phyloP scores from a whole-genome alignment of 2,113 vertebrate species.

The Cryptotis parvus region DNA sequence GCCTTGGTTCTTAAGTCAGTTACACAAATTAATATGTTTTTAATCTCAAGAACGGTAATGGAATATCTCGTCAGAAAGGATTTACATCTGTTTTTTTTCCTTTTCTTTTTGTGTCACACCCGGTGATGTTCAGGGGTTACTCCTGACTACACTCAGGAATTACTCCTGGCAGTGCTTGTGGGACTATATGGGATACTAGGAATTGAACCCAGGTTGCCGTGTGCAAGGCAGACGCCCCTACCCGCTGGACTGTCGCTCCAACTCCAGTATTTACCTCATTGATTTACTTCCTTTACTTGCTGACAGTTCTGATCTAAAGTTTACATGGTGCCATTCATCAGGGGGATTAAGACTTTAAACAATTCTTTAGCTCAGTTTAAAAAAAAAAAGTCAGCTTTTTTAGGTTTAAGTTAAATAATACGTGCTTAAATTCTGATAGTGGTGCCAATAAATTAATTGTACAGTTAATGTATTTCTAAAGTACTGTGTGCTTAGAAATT shows the following conservation, averaged over 20 bases:
- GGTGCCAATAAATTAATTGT: slow-evolving; percentile 5
- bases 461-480: neutral
- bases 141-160: too few relatives aligned
- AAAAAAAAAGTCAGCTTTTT: slow-evolving; percentile 13
- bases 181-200: too few relatives aligned
- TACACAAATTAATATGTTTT: slow-evolving; percentile 1
- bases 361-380: neutral
- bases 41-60: slow-evolving; percentile 30
- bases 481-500: too few relatives aligned
- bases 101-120: too few relatives aligned
- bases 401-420: neutral
- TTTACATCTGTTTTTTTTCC: too few relatives aligned
- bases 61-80: neutral
- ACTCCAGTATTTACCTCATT: neutral
- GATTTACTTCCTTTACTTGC: neutral
- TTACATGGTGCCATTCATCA: neutral
- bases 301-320: neutral
- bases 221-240: too few relatives aligned
- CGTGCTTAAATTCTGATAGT: neutral
- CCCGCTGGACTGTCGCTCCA: too few relatives aligned
- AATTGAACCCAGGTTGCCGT: too few relatives aligned
- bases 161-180: too few relatives aligned
- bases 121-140: too few relatives aligned
- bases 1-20: slow-evolving; percentile 27
- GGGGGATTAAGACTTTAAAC: neutral